Evolutionary conservation across 2,113 vertebrate species (phyloP), one percentile per base, ranked within the genome.

Genomic region (Scytalopus superciliaris): DNA sequence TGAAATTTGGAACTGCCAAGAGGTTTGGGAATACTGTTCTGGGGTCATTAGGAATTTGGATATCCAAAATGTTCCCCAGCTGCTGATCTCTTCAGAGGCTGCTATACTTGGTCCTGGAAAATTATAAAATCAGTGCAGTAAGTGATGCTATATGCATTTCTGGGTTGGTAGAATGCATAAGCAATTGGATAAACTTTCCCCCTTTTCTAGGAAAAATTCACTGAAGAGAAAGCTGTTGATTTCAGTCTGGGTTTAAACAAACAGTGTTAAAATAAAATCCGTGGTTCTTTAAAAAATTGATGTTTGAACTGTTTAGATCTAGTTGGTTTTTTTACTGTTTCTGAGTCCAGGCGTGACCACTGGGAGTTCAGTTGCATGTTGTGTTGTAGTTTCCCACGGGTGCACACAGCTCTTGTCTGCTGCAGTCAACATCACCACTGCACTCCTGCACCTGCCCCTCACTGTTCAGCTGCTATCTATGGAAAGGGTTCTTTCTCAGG

Each of bases 1-100:
- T 96, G 95, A 96, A 97, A 97, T 96, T 96, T 96, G 90, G 93
- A 89, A 93, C 95, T 97, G 92, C 96, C 96, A 94, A 87, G 95
- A 96, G 83, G 83, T 94, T 96, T 93, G 93, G 73, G 96, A 96
- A 92, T 96, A 93, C 86, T 94, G 62, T 90, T 92, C 85, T 90
- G 86, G 93, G 96, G 94, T 96, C 96, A 96, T 94, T 94, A 93
- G 92, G 94, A 96, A 97, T 94, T 87, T 96, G 88, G 83, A 94
- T 90, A 87, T 69, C 60, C 86, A 94, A 96, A 97, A 97, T 96
- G 88, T 81, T 96, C 94, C 93, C 93, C 95, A 97, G 96, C 95
- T 96, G 96, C 92, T 92, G 88, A 92, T 92, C 73, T 88, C 93
- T 94, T 97, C 92, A 95, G 85, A 94, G 90, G 73, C 73, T 91